Evolutionary conservation across 2,113 vertebrate species (phyloP), one percentile per base, ranked within the genome.

Genomic region (Scomber colias): DNA sequence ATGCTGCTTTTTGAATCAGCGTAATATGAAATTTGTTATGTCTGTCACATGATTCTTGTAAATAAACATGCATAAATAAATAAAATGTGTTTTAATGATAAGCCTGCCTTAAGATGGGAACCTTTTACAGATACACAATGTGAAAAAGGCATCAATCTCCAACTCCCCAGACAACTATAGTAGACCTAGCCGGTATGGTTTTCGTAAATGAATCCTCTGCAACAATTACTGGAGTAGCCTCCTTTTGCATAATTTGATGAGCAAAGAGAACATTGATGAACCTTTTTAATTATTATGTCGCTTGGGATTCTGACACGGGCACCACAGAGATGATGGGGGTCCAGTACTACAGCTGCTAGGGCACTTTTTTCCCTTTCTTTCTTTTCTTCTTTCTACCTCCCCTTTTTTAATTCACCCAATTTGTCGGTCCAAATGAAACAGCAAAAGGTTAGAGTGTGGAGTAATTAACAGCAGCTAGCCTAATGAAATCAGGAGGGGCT

Each of bases 351-450:
- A 65, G 81, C 84, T 92, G 89, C 87, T 82, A 87, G 45, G 80
- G 65, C 90, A 92, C 35, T 62, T 61, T 50, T 45, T 56, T 16
- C 15, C 31, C 85, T 82, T 61, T 62, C 57, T 66, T 15, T 72
- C 51, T 45, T 56, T 83, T 66, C 64, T 49, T 78, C 62, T 62
- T 53, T 46, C 55, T 46, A 55, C 75, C 69, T 59, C 45, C 62
- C 65, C 77, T 91, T 73, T 85, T 96, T 96, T 95, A 96, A 96
- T 96, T 96, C 91, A 92, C 94, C 93, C 95, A 97, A 95, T 97
- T 97, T 97, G 96, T 96, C 94, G 94, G 82, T 89, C 92, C 95
- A 96, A 96, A 96, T 96, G 94, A 97, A 97, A 96, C 93, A 96
- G 92, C 91, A 84, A 96, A 95, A 96, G 95, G 94, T 97, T 96